Conservation (phyloP, 2,113 vertebrate genomes). For the Nestor notabilis region DNA sequence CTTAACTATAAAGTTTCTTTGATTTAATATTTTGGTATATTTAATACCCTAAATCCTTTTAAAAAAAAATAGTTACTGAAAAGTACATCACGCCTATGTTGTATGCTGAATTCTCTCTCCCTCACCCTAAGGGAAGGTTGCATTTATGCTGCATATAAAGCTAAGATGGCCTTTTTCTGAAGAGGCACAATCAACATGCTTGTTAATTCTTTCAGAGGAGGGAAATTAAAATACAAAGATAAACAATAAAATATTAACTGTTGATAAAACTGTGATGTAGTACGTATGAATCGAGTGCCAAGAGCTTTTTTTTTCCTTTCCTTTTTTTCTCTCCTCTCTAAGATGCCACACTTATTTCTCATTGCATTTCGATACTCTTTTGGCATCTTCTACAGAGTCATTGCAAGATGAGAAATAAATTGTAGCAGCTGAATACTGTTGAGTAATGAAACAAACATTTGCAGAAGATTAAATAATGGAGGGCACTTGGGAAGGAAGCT, state of each 20-base stretch:
- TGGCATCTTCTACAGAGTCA: background rate
- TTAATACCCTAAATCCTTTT: background rate
- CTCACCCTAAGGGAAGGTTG: background rate
- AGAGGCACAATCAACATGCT: background rate
- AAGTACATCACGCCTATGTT: background rate
- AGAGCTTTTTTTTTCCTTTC: rapidly evolving
- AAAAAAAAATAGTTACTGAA: background rate
- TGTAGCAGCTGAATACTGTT: background rate
- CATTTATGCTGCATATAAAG: background rate
- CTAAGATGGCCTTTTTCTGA: background rate
- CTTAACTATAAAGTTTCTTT: background rate
- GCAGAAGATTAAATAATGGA: background rate
- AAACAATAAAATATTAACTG: background rate
- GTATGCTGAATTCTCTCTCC: background rate
- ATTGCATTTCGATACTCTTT: background rate
- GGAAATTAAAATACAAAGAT: background rate
- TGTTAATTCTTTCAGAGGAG: background rate
- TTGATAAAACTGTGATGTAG: background rate
- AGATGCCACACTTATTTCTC: background rate
- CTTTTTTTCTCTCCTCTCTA: background rate
- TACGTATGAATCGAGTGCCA: background rate
- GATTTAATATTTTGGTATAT: background rate
- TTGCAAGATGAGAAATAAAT: background rate
- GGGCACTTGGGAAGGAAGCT: background rate
- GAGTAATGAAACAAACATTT: background rate